Percentiles rank a stretch among this genome's conserved stretches.
These are phyloP conservation scores for Choloepus didactylus DNA, from an alignment of 2,797 vertebrate genomes.

Conservation along the genomic window DNA sequence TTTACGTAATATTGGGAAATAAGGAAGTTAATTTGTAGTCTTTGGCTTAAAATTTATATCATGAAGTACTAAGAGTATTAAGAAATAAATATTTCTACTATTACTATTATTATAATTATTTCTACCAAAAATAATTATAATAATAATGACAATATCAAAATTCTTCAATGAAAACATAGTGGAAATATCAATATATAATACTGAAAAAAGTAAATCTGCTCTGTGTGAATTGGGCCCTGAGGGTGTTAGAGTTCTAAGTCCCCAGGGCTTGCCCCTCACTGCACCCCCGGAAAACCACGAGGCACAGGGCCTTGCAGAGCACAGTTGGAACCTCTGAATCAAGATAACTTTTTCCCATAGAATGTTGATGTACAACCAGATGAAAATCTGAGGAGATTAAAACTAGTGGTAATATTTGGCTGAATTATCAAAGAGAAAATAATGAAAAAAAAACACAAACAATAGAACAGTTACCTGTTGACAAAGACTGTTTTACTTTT, in stretches of 20 bases:
- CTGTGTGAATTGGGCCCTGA: not conserved
- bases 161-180: not conserved
- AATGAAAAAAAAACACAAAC: not conserved
- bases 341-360: not conserved
- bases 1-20: not conserved
- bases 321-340: not conserved
- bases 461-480: no score
- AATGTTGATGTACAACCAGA: not conserved
- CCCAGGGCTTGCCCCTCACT: rapidly evolving
- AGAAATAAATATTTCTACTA: not conserved
- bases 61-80: not conserved
- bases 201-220: not conserved
- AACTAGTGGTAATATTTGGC: not conserved
- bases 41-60: not conserved
- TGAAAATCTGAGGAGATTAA: not conserved
- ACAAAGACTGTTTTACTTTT: no score
- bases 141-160: not conserved
- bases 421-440: not conserved
- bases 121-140: no score
- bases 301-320: not conserved
- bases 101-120: not conserved
- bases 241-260: not conserved
- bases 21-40: not conserved
- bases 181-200: not conserved
- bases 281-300: not conserved